These are phyloP conservation scores for Neoarius graeffei DNA, from an alignment of 2,113 vertebrate species.

Conservation along the genomic window DNA sequence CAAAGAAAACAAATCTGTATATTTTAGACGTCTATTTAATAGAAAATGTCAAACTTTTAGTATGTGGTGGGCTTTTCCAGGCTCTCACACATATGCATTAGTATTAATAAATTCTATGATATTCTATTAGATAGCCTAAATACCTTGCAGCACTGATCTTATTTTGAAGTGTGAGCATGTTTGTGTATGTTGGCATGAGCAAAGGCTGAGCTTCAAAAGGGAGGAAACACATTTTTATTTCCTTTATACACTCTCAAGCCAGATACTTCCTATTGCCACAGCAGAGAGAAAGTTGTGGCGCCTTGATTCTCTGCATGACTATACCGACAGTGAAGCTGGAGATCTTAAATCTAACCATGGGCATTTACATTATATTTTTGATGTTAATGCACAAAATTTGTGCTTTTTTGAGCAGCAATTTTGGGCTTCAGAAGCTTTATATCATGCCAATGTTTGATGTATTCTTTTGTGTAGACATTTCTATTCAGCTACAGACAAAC, in stretches of 20 bases:
- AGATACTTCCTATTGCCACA: conserved; percentile 60
- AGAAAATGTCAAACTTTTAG: background rate
- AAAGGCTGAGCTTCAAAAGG: conserved; percentile 55
- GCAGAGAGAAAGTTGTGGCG: conserved; percentile 35
- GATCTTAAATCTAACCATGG: conserved; percentile 1
- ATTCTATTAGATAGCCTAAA: background rate
- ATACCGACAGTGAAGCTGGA: background rate
- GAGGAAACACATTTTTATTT: conserved; percentile 71
- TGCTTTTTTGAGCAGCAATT: background rate
- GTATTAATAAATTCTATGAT: background rate
- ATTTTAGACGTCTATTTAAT: background rate
- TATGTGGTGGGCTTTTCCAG: background rate
- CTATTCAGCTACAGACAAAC: conserved; percentile 67
- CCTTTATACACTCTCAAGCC: conserved; percentile 57
- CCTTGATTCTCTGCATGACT: conserved; percentile 26
- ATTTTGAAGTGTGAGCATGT: conserved; percentile 4
- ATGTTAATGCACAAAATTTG: background rate
- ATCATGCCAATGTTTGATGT: background rate
- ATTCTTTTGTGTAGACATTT: conserved; percentile 34
- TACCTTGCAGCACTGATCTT: background rate
- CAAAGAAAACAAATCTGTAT: background rate
- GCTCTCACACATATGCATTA: background rate
- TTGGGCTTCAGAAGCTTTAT: background rate
- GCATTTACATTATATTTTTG: background rate
- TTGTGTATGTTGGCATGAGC: conserved; percentile 49